phyloP scores from a whole-genome alignment of 1,140 invertebrate genomes.

The Stenopsyche tienmushanensis region DNA sequence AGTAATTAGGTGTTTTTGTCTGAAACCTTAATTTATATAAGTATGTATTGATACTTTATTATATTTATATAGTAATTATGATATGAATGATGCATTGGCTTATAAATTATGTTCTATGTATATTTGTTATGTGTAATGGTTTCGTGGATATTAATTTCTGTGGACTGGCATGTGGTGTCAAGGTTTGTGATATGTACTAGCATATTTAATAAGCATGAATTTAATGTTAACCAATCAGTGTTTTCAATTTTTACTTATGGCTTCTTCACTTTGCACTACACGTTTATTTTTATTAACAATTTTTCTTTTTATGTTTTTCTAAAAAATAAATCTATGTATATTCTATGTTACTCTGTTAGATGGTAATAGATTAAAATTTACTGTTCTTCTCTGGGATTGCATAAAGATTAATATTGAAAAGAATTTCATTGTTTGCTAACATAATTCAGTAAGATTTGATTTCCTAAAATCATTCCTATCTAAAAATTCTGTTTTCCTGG shows the following conservation, averaged over 20 bases:
- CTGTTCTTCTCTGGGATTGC: too few species aligned
- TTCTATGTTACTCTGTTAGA: not conserved
- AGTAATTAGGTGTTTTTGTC: not conserved
- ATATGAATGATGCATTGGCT: slow-evolving; percentile 15
- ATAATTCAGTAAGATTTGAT: too few species aligned
- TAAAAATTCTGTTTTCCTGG: too few species aligned
- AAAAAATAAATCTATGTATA: slow-evolving; percentile 1
- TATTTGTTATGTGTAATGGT: slow-evolving; percentile 8
- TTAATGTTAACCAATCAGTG: not conserved
- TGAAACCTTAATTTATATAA: slow-evolving; percentile 1
- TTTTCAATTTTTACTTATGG: not conserved
- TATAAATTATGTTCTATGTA: slow-evolving; percentile 12
- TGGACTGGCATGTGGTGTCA: slow-evolving; percentile 25
- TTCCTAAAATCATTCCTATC: too few species aligned
- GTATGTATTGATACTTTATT: slow-evolving; percentile 1
- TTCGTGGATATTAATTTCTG: slow-evolving; percentile 9
- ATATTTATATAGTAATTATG: not conserved
- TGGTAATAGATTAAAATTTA: too few species aligned
- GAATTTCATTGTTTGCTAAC: too few species aligned
- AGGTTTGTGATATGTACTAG: slow-evolving; percentile 21
- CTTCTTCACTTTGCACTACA: not conserved
- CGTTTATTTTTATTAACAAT: not conserved
- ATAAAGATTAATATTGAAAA: too few species aligned
- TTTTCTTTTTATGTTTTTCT: not conserved
- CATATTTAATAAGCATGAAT: not conserved